Evolutionary conservation across 2,888 invertebrate genomes (phyloP), one percentile per base, ranked within the genome.

Genomic region (Troides oblongomaculatus): DNA sequence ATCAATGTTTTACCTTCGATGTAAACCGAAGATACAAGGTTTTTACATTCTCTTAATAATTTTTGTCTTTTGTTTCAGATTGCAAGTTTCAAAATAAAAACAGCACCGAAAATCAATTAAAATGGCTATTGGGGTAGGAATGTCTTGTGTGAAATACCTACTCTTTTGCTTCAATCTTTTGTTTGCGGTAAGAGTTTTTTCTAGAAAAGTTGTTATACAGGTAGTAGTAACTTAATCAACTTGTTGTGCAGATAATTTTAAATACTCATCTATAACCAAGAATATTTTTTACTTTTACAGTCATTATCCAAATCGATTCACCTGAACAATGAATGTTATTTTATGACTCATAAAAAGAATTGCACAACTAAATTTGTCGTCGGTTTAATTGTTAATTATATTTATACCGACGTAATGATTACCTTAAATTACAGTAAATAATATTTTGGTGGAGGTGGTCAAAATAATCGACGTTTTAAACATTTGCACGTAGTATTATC

Each of bases 141-240:
- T 97, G 95, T 95, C 96, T 79, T 97, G 97, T 92, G 95, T 97
- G 78, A 98, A 98, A 91, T 97, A 97, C 87, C 94, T 98, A 72
- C 94, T 98, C 64, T 97, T 97, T 88, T 94, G 96, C 78, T 97
- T 97, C 93, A 98, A 97, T 90, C 94, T 97, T 77, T 89, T 97
- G 76, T 96, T 97, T 92, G 97, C 97, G 90, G 98, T 98, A 92
- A 95, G 97, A 94, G 77, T 74, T 72, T 73, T 21, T 50, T 64
- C 53, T 53, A 53, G 53, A 53, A 18, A 17, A 53, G 53, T 17
- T 53, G 6, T 53, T 53, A 1, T 18, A n/a, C 53, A 53, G 17
- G 53, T n/a, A 66, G 58, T 65, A 10, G 23, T 23, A n/a, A 39
- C 23, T 62, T 12, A 36, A 12, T 60, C 17, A 30, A n/a, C n/a